phyloP scores from a whole-genome alignment of 53 echinoderm and acorn worm genomes.

The Holothuria scabra region DNA sequence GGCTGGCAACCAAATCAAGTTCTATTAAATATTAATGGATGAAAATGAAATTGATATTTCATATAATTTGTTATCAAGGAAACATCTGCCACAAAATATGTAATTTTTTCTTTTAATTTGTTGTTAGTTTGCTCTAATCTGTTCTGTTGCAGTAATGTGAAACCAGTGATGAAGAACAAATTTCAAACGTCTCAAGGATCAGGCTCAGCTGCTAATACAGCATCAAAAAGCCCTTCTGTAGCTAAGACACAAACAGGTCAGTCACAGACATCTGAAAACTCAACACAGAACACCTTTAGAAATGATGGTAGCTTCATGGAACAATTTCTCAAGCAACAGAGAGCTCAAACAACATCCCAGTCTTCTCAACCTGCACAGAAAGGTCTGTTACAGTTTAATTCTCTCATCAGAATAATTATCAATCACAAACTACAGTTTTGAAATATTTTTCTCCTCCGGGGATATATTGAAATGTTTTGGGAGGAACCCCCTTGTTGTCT shows the following conservation, averaged over 20 bases:
- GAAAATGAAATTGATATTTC: too few relatives aligned
- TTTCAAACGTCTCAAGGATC: not conserved
- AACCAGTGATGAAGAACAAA: too few relatives aligned
- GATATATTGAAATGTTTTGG: too few relatives aligned
- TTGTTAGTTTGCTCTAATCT: too few relatives aligned
- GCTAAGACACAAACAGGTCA: not conserved
- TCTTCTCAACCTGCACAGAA: not conserved
- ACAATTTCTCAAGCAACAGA: constrained; percentile 83
- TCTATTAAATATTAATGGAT: too few relatives aligned
- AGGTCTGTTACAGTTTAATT: not conserved
- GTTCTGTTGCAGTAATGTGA: not conserved
- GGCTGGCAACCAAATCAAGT: too few relatives aligned
- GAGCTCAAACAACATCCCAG: not conserved
- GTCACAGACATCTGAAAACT: not conserved
- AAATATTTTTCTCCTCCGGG: too few relatives aligned
- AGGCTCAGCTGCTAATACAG: constrained; percentile 9
- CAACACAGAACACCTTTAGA: constrained; percentile 68
- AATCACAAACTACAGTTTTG: too few relatives aligned
- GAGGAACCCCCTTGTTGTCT: too few relatives aligned
- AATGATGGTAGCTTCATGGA: constrained; percentile 98
- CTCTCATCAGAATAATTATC: not conserved
- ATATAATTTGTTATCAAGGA: too few relatives aligned
- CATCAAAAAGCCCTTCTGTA: not conserved
- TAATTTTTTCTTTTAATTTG: too few relatives aligned
- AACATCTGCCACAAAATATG: too few relatives aligned